Evolutionary conservation across 35 echinoderm and acorn worm species (phyloP).

Genomic region (Ophioderma brevispina): DNA sequence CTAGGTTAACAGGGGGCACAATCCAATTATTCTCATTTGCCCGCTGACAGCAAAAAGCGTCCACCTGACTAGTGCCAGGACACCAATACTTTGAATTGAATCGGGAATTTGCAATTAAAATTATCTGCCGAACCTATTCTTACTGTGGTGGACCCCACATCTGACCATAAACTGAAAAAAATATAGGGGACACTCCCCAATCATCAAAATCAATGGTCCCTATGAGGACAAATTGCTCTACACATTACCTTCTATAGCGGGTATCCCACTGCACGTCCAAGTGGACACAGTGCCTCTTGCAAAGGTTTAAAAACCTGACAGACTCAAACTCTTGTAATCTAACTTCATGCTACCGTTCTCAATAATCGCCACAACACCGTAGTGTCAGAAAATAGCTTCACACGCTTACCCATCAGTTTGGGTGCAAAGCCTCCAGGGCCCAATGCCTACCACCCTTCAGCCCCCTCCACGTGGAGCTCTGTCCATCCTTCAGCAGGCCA

Average conservation of each 20-base stretch:
- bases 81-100: constrained; percentile 52
- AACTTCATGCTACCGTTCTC: constrained; percentile 20
- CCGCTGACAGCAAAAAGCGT: not conserved
- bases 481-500: not conserved
- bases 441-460: not conserved
- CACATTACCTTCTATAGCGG: not conserved
- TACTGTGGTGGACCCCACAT: constrained; percentile 61
- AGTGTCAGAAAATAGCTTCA: constrained; percentile 21
- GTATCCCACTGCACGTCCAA: constrained; percentile 17
- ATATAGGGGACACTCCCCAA: constrained; percentile 27
- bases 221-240: not conserved
- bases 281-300: not conserved
- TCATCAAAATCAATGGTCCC: constrained; percentile 6
- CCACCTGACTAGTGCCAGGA: not conserved
- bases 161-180: not conserved
- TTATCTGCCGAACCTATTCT: constrained; percentile 44
- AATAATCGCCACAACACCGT: constrained; percentile 9
- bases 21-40: not conserved
- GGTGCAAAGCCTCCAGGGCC: not conserved
- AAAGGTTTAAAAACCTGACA: not conserved
- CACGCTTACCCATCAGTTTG: not conserved
- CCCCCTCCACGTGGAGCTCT: constrained; percentile 60
- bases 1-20: not conserved
- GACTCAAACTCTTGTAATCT: not conserved
- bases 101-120: constrained; percentile 8